Evolutionary conservation across 2,113 vertebrate species (phyloP).

Genomic region (Dromaius novaehollandiae): DNA sequence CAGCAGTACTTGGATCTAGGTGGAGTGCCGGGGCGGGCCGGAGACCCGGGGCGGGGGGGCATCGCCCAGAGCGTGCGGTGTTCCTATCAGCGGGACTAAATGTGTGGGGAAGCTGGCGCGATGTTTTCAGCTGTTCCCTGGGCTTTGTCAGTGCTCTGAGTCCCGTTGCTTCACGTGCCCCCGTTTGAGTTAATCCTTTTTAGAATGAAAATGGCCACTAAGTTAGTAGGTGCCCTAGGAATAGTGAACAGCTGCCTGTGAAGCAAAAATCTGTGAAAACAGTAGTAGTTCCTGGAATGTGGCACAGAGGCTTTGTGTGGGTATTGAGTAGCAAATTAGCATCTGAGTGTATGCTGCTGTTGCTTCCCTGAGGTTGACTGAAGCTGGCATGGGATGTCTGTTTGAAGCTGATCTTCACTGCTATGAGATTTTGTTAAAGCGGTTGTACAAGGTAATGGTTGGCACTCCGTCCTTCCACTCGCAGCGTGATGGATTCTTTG

Average conservation of each 20-base stretch:
- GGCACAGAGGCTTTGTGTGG: neutral
- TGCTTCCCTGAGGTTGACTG: neutral
- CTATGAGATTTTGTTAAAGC: neutral
- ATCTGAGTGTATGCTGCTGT: neutral
- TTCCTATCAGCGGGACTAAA: neutral
- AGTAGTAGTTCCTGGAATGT: neutral
- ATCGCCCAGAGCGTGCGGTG: neutral
- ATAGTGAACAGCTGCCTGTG: neutral
- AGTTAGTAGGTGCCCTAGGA: neutral
- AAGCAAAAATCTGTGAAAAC: neutral
- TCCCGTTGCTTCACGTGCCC: neutral
- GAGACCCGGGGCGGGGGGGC: neutral
- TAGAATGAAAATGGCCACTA: neutral
- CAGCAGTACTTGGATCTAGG: neutral
- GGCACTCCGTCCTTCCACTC: neutral
- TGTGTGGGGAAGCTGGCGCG: fast-evolving
- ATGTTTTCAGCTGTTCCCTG: neutral
- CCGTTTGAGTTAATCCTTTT: neutral
- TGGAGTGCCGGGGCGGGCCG: neutral
- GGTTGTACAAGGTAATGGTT: neutral
- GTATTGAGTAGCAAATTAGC: neutral
- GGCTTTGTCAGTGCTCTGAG: neutral
- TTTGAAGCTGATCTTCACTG: neutral
- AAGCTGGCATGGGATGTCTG: neutral
- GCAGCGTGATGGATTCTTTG: fast-evolving